phyloP scores from a whole-genome alignment of 2,797 vertebrate species.

The Phoebastria nigripes region DNA sequence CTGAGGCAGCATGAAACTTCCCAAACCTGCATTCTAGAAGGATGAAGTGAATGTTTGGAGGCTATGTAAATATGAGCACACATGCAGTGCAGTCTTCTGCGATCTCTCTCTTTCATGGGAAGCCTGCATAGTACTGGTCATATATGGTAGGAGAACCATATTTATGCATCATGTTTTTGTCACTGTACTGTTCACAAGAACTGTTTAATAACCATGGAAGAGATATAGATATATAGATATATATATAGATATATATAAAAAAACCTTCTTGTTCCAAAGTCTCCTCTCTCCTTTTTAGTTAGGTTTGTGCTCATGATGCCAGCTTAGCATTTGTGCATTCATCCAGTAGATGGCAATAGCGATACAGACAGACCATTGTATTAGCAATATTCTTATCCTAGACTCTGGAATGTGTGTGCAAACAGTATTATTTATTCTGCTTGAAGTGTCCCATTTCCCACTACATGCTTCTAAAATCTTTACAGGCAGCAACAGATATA shows the following conservation, averaged over 20 bases:
- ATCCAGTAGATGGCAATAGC: constrained; percentile 47
- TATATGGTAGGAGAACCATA: not conserved
- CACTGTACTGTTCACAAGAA: not conserved
- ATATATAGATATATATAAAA: not conserved
- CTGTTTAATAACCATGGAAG: not conserved
- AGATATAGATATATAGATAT: not conserved
- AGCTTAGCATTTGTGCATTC: not conserved
- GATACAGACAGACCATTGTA: fast-evolving
- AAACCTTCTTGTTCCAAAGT: not conserved
- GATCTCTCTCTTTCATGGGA: not conserved
- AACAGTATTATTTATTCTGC: fast-evolving
- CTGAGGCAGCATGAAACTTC: fast-evolving
- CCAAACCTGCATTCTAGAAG: not conserved
- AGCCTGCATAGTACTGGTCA: not conserved
- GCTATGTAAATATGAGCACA: not conserved
- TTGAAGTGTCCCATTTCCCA: not conserved
- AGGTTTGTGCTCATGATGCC: not conserved
- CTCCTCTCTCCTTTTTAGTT: not conserved
- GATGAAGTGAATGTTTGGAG: not conserved
- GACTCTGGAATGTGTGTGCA: fast-evolving
- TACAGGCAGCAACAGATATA: not conserved
- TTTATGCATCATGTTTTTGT: not conserved
- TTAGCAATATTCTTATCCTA: fast-evolving
- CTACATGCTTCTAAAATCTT: not conserved
- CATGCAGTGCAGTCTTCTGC: not conserved